A percentile compares a stretch with the other conserved stretches of the same genome.
These are phyloP conservation scores for Hermaeophaga mercurialis DNA, from an alignment of 2,888 invertebrate genomes.

Conservation along the genomic window DNA sequence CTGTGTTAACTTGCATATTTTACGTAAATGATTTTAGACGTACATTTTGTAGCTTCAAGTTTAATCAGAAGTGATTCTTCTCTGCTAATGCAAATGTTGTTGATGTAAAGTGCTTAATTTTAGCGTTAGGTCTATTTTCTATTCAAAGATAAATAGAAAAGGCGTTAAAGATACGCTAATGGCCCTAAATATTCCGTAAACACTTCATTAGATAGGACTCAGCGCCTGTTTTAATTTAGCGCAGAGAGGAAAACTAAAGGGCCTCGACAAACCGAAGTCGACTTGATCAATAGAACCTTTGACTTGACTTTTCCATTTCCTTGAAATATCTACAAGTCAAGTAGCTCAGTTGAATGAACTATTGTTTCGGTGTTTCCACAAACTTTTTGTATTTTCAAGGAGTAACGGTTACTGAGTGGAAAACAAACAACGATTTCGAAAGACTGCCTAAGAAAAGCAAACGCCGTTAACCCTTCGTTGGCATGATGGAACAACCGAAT, in stretches of 20 bases:
- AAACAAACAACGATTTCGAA: conserved; percentile 5
- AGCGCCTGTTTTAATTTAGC: conserved; percentile 50
- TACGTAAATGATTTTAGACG: no score
- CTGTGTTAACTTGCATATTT: no score
- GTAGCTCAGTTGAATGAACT: conserved; percentile 22
- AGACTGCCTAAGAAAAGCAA: no score
- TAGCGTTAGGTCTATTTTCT: conserved; percentile 4
- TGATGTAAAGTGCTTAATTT: no score
- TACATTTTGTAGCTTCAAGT: no score
- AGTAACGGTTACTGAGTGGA: not conserved
- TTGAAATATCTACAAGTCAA: conserved; percentile 38
- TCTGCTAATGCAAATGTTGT: not conserved
- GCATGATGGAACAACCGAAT: no score
- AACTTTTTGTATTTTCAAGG: conserved; percentile 4
- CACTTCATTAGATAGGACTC: conserved; percentile 48
- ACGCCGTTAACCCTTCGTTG: no score
- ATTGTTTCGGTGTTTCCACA: conserved; percentile 10
- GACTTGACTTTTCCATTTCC: conserved; percentile 50
- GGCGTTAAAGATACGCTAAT: conserved; percentile 7
- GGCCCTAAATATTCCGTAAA: conserved; percentile 36
- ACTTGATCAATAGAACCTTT: conserved; percentile 54
- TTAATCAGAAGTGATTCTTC: not conserved
- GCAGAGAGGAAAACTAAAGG: conserved; percentile 50
- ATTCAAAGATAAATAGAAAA: conserved; percentile 7
- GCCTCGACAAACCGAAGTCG: conserved; percentile 46